Percentiles rank a stretch among this genome's conserved stretches.
phyloP scores from a whole-genome alignment of 2,888 invertebrate genomes.

The Temnothorax ravouxi region DNA sequence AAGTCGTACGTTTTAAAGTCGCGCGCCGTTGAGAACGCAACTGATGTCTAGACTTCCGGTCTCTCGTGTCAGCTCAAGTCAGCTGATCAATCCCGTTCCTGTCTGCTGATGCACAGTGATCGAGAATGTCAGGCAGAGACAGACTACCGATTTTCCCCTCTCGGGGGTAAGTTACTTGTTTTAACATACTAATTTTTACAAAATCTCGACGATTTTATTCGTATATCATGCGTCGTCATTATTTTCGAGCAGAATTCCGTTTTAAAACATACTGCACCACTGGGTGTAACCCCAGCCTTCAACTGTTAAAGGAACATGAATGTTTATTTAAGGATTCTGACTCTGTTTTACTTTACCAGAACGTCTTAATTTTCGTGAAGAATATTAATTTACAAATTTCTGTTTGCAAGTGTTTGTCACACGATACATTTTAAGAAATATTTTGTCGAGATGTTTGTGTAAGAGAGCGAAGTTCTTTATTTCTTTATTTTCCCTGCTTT shows the following conservation, averaged over 20 bases:
- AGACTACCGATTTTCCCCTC: conserved; percentile 97
- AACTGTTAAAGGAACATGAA: conserved; percentile 12
- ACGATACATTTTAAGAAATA: neutral
- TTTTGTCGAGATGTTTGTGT: neutral
- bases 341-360: neutral
- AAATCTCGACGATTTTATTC: neutral
- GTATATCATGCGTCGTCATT: neutral
- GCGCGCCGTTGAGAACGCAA: conserved; percentile 52
- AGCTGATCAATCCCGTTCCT: conserved; percentile 85
- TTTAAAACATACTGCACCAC: neutral
- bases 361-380: neutral
- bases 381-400: neutral
- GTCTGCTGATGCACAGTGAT: conserved; percentile 76
- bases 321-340: conserved; percentile 1
- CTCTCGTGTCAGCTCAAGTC: conserved; percentile 85
- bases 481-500: neutral
- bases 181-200: neutral
- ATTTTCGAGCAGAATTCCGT: conserved; percentile 2
- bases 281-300: conserved; percentile 41
- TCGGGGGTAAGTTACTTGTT: conserved; percentile 92
- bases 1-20: conserved; percentile 51
- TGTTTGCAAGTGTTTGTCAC: neutral
- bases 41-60: conserved; percentile 73
- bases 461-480: neutral
- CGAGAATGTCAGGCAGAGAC: conserved; percentile 95